Conservation (phyloP, 1,140 invertebrate genomes). For the Aricia agestis region DNA sequence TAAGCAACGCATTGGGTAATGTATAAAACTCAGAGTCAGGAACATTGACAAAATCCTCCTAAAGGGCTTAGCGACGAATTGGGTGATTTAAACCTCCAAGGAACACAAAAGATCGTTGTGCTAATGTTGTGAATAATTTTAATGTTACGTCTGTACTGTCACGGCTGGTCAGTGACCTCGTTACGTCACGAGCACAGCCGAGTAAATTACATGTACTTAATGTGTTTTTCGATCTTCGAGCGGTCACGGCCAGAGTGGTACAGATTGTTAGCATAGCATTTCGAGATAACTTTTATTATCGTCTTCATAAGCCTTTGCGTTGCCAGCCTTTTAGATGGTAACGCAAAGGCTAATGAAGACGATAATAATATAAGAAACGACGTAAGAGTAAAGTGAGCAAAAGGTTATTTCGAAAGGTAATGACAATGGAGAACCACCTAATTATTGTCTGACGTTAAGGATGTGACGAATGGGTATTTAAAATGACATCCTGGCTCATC, state of each 20-base stretch:
- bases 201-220: background rate
- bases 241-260: background rate
- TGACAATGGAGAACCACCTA: too few species aligned
- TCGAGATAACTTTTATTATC: background rate
- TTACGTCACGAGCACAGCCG: background rate
- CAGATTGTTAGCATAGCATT: background rate
- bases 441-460: too few species aligned
- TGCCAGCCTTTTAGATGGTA: too few species aligned
- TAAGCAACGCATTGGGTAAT: background rate
- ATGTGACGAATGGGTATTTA: too few species aligned
- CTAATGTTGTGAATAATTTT: background rate
- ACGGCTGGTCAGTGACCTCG: slow-evolving; percentile 1
- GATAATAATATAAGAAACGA: too few species aligned
- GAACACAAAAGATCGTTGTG: background rate
- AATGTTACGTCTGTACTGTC: background rate
- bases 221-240: background rate
- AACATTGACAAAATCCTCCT: too few species aligned
- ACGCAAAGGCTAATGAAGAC: too few species aligned
- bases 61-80: background rate
- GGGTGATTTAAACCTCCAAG: background rate
- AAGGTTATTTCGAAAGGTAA: too few species aligned
- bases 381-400: too few species aligned
- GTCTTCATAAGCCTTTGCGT: background rate
- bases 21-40: background rate
- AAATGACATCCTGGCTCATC: too few species aligned